These are phyloP conservation scores for Lamprotornis superbus DNA, from an alignment of 2,113 vertebrate genomes.

Conservation along the genomic window DNA sequence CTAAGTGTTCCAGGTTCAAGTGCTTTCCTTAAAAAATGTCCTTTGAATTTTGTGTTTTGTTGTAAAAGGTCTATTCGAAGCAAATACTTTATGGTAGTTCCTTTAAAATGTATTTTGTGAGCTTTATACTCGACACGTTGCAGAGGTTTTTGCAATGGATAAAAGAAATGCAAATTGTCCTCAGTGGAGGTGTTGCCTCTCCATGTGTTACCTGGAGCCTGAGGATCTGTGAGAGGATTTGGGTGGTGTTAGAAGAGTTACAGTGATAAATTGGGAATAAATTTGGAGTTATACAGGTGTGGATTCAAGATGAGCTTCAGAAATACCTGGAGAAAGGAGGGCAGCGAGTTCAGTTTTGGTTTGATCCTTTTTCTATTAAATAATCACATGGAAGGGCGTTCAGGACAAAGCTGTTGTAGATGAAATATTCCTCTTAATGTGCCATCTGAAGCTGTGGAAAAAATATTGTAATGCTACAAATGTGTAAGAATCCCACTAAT, in stretches of 20 bases:
- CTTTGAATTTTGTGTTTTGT: constrained; percentile 23
- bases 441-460: constrained; percentile 32
- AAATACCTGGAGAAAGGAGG: background rate
- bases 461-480: constrained; percentile 30
- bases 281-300: background rate
- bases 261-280: background rate
- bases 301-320: background rate
- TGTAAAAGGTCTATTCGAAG: constrained; percentile 25
- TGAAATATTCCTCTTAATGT: background rate
- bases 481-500: background rate
- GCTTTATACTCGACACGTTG: background rate
- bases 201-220: background rate
- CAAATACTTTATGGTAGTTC: constrained; percentile 34
- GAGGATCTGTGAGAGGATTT: background rate
- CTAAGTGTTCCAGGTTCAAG: constrained; percentile 38
- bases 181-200: background rate
- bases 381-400: background rate
- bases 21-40: constrained; percentile 46
- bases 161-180: background rate
- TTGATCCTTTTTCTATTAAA: background rate
- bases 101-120: constrained; percentile 40
- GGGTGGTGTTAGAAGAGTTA: background rate
- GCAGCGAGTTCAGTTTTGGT: background rate
- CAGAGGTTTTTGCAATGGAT: background rate
- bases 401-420: background rate